Evolutionary conservation across 2,888 invertebrate species (phyloP).

Genomic region (Eledone cirrhosa): DNA sequence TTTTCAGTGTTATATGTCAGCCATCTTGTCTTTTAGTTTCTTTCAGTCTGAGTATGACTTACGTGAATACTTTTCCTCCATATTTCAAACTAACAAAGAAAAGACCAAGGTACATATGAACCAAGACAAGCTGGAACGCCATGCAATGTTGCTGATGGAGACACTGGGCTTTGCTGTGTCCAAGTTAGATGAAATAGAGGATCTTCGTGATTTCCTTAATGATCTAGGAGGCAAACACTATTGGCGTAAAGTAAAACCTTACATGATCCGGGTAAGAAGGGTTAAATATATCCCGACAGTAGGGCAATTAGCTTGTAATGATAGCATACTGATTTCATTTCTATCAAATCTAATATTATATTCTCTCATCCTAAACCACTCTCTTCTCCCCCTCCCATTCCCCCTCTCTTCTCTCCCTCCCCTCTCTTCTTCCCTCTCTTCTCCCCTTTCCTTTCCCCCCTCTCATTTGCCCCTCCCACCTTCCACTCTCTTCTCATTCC

Average conservation of each 20-base stretch:
- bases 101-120: not conserved
- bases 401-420: not conserved
- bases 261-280: conserved; percentile 17
- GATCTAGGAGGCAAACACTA: conserved; percentile 11
- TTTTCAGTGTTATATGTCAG: not conserved
- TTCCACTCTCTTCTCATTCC: too few species aligned
- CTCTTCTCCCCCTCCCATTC: not conserved
- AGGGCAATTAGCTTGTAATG: too few species aligned
- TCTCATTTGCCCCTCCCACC: too few species aligned
- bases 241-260: conserved; percentile 16
- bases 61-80: not conserved
- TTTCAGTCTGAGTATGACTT: conserved; percentile 15
- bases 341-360: too few species aligned
- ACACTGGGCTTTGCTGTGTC: conserved; percentile 8
- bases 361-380: too few species aligned
- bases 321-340: too few species aligned
- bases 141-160: conserved; percentile 11
- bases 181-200: not conserved
- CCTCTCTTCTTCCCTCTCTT: not conserved
- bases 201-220: conserved; percentile 1
- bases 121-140: conserved; percentile 14
- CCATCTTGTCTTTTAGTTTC: not conserved
- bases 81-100: not conserved
- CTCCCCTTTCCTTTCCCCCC: not conserved
- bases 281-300: too few species aligned